Percentiles rank a stretch among this genome's conserved stretches.
phyloP scores from a whole-genome alignment of 2,113 vertebrate genomes.

The Arizona elegans region DNA sequence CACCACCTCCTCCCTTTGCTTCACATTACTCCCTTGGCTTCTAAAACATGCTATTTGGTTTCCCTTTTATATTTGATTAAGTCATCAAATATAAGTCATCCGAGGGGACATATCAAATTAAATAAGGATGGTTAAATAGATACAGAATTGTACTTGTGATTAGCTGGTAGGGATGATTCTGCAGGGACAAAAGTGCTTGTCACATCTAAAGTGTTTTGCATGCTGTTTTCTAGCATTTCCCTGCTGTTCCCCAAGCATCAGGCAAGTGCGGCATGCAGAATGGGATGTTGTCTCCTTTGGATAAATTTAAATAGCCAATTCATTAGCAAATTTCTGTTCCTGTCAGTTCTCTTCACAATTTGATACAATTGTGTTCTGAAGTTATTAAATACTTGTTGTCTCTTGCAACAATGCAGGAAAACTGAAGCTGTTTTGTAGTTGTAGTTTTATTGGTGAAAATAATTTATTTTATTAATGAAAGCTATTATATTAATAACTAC shows the following conservation, averaged over 20 bases:
- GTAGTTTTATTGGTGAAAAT: not conserved
- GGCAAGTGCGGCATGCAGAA: not conserved
- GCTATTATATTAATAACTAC: not conserved
- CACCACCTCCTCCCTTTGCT: not conserved
- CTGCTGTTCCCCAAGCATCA: not conserved
- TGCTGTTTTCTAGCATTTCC: not conserved
- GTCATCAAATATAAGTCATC: not conserved
- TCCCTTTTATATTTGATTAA: not conserved
- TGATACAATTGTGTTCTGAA: conserved; percentile 4
- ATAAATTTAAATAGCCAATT: conserved; percentile 6
- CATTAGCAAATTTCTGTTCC: conserved; percentile 15
- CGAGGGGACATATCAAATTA: not conserved
- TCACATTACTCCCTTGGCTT: not conserved
- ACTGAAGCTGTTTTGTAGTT: not conserved
- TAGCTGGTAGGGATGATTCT: not conserved
- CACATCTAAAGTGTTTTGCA: not conserved
- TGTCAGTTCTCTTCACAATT: not conserved
- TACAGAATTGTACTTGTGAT: not conserved
- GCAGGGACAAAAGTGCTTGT: not conserved
- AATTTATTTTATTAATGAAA: not conserved
- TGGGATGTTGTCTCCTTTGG: conserved; percentile 3
- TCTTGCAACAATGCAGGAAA: not conserved
- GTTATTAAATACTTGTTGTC: not conserved
- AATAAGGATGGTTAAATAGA: not conserved
- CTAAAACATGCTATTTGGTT: not conserved